phyloP scores from a whole-genome alignment of 2,797 vertebrate species.

The Esox lucius region DNA sequence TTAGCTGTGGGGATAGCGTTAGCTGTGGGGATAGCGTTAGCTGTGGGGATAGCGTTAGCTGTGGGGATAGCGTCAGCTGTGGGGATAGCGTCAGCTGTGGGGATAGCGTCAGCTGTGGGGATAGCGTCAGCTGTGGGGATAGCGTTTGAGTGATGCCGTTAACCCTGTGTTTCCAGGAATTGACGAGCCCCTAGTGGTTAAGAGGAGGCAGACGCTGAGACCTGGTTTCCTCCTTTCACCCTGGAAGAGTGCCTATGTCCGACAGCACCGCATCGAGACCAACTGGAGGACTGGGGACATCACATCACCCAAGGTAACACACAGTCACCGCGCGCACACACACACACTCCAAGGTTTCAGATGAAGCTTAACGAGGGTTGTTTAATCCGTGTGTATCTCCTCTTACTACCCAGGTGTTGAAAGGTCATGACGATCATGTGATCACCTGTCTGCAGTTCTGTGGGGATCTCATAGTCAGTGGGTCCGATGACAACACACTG shows the following conservation, averaged over 20 bases:
- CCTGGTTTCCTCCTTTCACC: constrained; percentile 81
- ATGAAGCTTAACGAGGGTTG: not conserved
- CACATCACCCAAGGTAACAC: not conserved
- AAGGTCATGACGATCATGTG: constrained; percentile 92
- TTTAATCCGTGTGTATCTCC: not conserved
- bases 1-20: too few relatives aligned
- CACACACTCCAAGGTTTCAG: not conserved
- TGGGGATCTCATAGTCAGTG: constrained; percentile 90
- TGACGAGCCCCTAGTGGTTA: constrained; percentile 80
- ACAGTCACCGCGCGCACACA: not conserved
- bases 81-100: too few relatives aligned
- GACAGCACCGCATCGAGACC: constrained; percentile 89
- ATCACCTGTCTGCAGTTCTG: constrained; percentile 95
- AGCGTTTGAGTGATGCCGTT: not conserved
- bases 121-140: too few relatives aligned
- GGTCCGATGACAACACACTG: constrained; percentile 95
- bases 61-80: too few relatives aligned
- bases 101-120: too few relatives aligned
- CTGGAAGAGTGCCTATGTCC: constrained; percentile 91
- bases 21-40: too few relatives aligned
- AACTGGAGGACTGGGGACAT: constrained; percentile 91
- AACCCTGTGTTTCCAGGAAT: constrained; percentile 72
- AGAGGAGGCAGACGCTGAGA: constrained; percentile 81
- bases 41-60: too few relatives aligned
- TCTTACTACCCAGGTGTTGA: constrained; percentile 77